These are phyloP conservation scores for Echinops telfairi DNA, from an alignment of 2,113 vertebrate species.

Conservation along the genomic window DNA sequence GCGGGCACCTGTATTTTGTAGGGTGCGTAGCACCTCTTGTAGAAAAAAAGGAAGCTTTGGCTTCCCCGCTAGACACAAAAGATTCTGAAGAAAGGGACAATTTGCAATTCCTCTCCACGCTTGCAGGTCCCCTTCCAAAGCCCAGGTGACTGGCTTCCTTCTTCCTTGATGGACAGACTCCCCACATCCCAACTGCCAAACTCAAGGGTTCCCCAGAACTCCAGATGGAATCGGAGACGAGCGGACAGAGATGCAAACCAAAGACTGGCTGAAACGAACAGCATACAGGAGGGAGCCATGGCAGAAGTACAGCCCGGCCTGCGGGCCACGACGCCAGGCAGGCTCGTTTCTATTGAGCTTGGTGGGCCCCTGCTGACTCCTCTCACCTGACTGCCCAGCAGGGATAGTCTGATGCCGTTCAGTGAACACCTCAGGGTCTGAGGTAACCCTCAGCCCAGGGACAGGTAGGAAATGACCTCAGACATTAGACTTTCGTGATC, in stretches of 20 bases:
- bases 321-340: not conserved
- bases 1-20: slow-evolving; percentile 21
- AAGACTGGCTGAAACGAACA: not conserved
- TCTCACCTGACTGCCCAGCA: not conserved
- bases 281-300: not conserved
- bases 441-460: not conserved
- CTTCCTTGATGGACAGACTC: slow-evolving; percentile 15
- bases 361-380: not conserved
- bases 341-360: too few relatives aligned
- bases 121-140: slow-evolving; percentile 17
- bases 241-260: not conserved
- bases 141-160: not conserved
- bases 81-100: slow-evolving; percentile 4
- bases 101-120: slow-evolving; percentile 46
- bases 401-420: not conserved
- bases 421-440: not conserved
- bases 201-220: slow-evolving; percentile 30
- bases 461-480: not conserved
- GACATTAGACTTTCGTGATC: too few relatives aligned
- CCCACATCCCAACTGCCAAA: slow-evolving; percentile 22
- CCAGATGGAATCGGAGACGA: not conserved
- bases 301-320: not conserved
- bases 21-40: not conserved
- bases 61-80: slow-evolving; percentile 1
- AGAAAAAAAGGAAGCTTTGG: slow-evolving; percentile 60